Evolutionary conservation across 2,888 invertebrate genomes (phyloP).

Genomic region (Notocelia uddmanniana): DNA sequence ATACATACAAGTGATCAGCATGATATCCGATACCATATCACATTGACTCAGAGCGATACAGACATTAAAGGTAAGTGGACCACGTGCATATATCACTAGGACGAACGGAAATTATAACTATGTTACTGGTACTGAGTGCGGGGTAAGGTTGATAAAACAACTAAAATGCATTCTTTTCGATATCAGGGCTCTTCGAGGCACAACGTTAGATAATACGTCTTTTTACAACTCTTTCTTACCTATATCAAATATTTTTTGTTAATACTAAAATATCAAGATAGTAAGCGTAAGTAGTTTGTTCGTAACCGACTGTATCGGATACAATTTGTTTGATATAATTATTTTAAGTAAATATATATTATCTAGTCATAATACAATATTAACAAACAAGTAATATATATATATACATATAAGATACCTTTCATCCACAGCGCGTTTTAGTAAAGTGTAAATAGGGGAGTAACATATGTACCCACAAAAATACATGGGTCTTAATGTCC

Average conservation of each 20-base stretch:
- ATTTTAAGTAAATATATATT: slow-evolving; percentile 50
- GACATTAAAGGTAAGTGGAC: slow-evolving; percentile 50
- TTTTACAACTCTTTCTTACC: slow-evolving; percentile 71
- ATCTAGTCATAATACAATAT: slow-evolving; percentile 45
- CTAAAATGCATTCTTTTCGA: slow-evolving; percentile 48
- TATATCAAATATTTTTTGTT: slow-evolving; percentile 75
- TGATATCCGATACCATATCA: slow-evolving; percentile 73
- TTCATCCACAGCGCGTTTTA: slow-evolving; percentile 40
- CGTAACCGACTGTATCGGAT: slow-evolving; percentile 69
- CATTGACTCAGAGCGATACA: slow-evolving; percentile 55
- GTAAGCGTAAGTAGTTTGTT: slow-evolving; percentile 81
- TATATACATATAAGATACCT: slow-evolving; percentile 14
- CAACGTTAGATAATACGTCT: slow-evolving; percentile 70
- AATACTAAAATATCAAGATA: slow-evolving; percentile 80
- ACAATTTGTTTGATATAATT: slow-evolving; percentile 56
- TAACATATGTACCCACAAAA: slow-evolving; percentile 8
- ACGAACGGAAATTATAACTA: slow-evolving; percentile 14
- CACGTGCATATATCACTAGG: slow-evolving; percentile 46
- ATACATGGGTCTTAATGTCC: background rate
- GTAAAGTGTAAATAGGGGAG: slow-evolving; percentile 17
- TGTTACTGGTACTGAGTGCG: slow-evolving; percentile 26
- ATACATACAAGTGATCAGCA: slow-evolving; percentile 63
- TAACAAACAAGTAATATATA: slow-evolving; percentile 20
- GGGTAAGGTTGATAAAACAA: slow-evolving; percentile 14
- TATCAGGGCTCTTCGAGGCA: slow-evolving; percentile 76